A percentile compares a stretch with the other conserved stretches of the same genome.
Conservation (phyloP, 2,888 invertebrate species). For the Empis livida region DNA sequence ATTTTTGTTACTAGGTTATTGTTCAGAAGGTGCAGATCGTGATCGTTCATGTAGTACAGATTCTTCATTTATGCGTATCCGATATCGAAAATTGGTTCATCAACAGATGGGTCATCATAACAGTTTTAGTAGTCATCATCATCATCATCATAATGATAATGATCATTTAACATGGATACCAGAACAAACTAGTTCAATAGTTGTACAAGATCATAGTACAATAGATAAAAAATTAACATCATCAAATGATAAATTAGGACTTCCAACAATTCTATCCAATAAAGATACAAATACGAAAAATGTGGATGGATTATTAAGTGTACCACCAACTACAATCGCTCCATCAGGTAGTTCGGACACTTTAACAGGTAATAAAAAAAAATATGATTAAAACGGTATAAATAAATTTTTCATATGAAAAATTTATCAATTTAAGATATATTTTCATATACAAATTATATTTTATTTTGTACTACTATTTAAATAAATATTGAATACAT, state of each 20-base stretch:
- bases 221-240: background rate
- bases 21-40: constrained; percentile 17
- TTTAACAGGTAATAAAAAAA: constrained; percentile 48
- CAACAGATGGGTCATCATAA: constrained; percentile 5
- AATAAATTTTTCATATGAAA: too few species aligned
- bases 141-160: constrained; percentile 2
- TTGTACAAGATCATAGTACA: background rate
- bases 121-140: background rate
- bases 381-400: too few species aligned
- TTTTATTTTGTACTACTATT: too few species aligned
- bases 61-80: constrained; percentile 13
- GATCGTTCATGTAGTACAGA: constrained; percentile 17
- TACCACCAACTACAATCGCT: constrained; percentile 54
- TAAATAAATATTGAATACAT: too few species aligned
- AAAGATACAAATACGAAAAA: constrained; percentile 17
- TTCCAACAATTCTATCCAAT: background rate
- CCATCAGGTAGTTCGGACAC: constrained; percentile 67
- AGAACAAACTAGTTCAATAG: constrained; percentile 12
- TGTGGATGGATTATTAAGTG: constrained; percentile 50
- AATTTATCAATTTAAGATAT: too few species aligned
- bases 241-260: background rate
- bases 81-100: constrained; percentile 11
- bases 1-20: too few species aligned
- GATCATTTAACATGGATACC: constrained; percentile 15
- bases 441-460: too few species aligned